These are phyloP conservation scores for Drosophila funebris DNA, from an alignment of 1,140 invertebrate species.

Conservation along the genomic window DNA sequence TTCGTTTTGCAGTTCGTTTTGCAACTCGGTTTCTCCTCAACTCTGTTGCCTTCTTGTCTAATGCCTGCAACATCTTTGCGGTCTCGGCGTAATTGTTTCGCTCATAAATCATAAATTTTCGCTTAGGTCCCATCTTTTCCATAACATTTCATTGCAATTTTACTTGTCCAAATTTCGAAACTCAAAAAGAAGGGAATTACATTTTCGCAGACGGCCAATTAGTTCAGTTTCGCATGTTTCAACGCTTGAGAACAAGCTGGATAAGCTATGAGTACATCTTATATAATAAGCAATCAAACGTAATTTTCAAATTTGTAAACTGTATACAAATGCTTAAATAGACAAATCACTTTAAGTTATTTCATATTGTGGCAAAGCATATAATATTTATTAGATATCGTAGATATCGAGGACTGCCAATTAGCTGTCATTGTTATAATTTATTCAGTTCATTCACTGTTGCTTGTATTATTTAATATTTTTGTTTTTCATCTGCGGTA, in stretches of 20 bases:
- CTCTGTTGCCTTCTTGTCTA: conserved; percentile 36
- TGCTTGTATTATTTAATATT: neutral
- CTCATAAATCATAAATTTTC: conserved; percentile 77
- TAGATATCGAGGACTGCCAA: neutral
- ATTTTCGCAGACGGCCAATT: conserved; percentile 67
- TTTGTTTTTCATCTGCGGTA: neutral
- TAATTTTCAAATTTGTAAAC: too few relatives aligned
- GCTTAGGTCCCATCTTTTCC: conserved; percentile 54
- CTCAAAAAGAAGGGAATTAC: conserved; percentile 16
- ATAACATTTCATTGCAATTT: conserved; percentile 72
- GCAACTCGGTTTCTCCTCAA: conserved; percentile 30
- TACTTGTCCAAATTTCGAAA: conserved; percentile 47
- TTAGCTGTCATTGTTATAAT: neutral
- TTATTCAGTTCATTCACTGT: neutral
- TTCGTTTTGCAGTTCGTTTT: conserved; percentile 66
- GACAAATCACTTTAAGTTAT: too few relatives aligned
- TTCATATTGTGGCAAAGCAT: too few relatives aligned
- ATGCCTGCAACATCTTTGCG: conserved; percentile 69
- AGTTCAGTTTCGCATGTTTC: conserved; percentile 20
- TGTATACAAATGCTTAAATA: too few relatives aligned
- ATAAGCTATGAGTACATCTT: neutral
- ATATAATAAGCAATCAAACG: neutral
- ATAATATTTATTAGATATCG: too few relatives aligned
- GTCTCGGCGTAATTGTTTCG: conserved; percentile 68
- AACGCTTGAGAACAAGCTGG: neutral